phyloP scores from a whole-genome alignment of 2,888 invertebrate genomes.

The Eupithecia insigniata region DNA sequence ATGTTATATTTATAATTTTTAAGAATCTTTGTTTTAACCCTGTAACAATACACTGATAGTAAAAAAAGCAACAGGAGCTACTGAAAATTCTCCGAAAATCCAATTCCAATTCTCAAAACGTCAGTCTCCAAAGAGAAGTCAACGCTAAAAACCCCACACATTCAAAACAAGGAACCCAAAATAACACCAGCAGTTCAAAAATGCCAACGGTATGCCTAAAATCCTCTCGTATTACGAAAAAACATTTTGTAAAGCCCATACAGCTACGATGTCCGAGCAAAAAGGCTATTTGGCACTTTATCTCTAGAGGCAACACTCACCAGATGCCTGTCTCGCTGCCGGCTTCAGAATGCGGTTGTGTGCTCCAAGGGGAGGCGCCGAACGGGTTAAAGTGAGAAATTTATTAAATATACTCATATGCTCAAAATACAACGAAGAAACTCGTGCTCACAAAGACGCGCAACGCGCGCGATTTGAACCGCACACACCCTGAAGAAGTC shows the following conservation, averaged over 20 bases:
- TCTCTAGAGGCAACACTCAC: constrained; percentile 59
- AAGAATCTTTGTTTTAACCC: background rate
- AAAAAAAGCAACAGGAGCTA: background rate
- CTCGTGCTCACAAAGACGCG: too few relatives aligned
- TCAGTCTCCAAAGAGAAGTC: too few relatives aligned
- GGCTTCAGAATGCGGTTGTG: constrained; percentile 46
- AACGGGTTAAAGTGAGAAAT: background rate
- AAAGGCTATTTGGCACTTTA: constrained; percentile 57
- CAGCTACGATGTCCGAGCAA: constrained; percentile 35
- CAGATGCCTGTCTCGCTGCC: constrained; percentile 54
- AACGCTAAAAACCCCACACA: background rate
- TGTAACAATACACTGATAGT: background rate
- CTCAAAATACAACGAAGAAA: too few relatives aligned
- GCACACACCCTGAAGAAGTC: too few relatives aligned
- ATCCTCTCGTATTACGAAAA: constrained; percentile 15
- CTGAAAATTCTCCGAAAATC: background rate
- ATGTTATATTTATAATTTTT: background rate
- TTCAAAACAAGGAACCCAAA: background rate
- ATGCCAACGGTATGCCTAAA: constrained; percentile 4
- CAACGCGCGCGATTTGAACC: too few relatives aligned
- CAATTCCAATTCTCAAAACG: too few relatives aligned
- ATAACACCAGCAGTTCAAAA: background rate
- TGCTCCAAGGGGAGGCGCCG: constrained; percentile 22
- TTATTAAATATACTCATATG: too few relatives aligned
- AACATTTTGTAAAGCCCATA: constrained; percentile 17